Evolutionary conservation across 2,113 vertebrate genomes (phyloP), one percentile per base, ranked within the genome.

Genomic region (Malurus cyaneus): DNA sequence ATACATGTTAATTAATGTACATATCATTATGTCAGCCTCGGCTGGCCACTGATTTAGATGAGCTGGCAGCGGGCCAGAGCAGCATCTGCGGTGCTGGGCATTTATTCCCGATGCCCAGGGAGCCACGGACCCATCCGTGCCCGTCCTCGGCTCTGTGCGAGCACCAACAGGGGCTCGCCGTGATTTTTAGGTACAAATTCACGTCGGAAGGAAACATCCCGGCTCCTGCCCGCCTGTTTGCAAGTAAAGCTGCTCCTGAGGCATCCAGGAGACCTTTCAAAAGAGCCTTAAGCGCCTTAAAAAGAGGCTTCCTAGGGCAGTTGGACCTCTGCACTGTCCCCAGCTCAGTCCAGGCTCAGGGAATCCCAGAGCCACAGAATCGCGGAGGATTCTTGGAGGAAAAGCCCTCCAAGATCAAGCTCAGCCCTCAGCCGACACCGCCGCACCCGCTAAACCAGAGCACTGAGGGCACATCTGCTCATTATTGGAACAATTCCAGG

Each of bases 41-140:
- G 42, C 52, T 56, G 80, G 60, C 54, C 65, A 0, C 7, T 20
- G 88, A 6, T 54, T 23, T 5, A 3, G 57, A 3, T 0, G 13
- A 0, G 4, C 1, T 71, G 81, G 64, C 76, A 31, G 77, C 0
- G 6, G 79, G 89, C 87, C 89, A 0, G 2, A 21, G 91, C n/a
- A 14, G 69, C n/a, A 16, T 3, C 16, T 3, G 83, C 10, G 4
- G 20, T 0, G 50, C 20, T 2, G 65, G 84, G 8, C 16, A 8
- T 5, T 2, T 9, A 8, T 5, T 2, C 62, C 60, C 83, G 2
- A n/a, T 12, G 29, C 8, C 34, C 79, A 1, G 41, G 28, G 61
- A 29, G 1, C 21, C 12, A 3, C 20, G 2, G 36, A 3, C 2
- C 59, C 6, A 20, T 0, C 81, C 8, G 10, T 2, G 34, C 47